Conservation (phyloP, 2,888 invertebrate genomes). For the Idaea aversata region DNA sequence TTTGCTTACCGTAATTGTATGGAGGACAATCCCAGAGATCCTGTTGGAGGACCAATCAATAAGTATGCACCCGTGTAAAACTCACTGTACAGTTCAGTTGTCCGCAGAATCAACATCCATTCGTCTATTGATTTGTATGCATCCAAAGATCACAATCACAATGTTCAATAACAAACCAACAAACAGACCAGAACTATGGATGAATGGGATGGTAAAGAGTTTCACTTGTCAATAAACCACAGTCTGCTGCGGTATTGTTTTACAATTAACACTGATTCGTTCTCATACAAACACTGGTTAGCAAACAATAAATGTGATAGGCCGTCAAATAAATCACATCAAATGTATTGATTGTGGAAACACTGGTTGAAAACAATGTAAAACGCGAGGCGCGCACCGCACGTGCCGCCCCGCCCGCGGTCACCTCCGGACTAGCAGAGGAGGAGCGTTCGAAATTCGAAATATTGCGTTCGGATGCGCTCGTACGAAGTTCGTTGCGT, state of each 20-base stretch:
- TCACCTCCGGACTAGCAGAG: slow-evolving; percentile 64
- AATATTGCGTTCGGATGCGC: slow-evolving; percentile 69
- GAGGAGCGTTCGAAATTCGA: slow-evolving; percentile 33
- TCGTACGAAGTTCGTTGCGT: slow-evolving; percentile 61
- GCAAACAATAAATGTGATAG: slow-evolving; percentile 41
- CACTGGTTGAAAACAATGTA: slow-evolving; percentile 74
- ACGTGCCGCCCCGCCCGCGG: slow-evolving; percentile 79
- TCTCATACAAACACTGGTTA: slow-evolving; percentile 11
- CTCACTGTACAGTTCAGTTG: slow-evolving; percentile 56
- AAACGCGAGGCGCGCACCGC: slow-evolving; percentile 75
- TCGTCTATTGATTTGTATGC: slow-evolving; percentile 72
- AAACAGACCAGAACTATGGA: slow-evolving; percentile 55
- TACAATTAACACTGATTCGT: slow-evolving; percentile 14
- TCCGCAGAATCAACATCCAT: slow-evolving; percentile 59
- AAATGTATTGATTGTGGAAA: slow-evolving; percentile 70
- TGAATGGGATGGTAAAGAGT: slow-evolving; percentile 65
- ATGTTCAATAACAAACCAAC: slow-evolving; percentile 62
- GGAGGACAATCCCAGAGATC: slow-evolving; percentile 55
- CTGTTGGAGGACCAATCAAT: slow-evolving; percentile 64
- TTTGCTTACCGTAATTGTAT: slow-evolving; percentile 58
- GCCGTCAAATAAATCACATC: slow-evolving; percentile 53
- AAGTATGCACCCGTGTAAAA: slow-evolving; percentile 64
- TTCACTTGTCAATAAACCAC: slow-evolving; percentile 76
- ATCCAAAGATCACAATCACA: slow-evolving; percentile 65
- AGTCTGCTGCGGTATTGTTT: slow-evolving; percentile 36